A percentile compares a stretch with the other conserved stretches of the same genome.
Evolutionary conservation across 2,113 vertebrate genomes (phyloP).

Genomic region (Ovibos moschatus): DNA sequence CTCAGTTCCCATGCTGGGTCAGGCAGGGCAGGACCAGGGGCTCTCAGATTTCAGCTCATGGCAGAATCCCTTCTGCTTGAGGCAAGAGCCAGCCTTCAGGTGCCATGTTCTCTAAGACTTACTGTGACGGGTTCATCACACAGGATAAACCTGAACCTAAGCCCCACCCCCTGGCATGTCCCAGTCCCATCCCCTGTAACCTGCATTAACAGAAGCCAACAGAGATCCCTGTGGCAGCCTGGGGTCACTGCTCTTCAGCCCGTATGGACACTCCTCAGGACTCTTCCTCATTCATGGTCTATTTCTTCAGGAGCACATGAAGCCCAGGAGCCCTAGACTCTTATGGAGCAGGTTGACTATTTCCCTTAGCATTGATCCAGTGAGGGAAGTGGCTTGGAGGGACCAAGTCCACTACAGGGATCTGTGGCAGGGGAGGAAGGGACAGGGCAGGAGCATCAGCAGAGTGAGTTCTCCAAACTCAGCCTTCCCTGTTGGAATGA

Average conservation of each 20-base stretch:
- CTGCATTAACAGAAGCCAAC: neutral
- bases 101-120: fast-evolving
- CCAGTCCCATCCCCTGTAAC: neutral
- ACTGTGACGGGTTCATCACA: neutral
- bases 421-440: neutral
- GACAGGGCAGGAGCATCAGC: neutral
- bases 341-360: neutral
- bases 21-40: neutral
- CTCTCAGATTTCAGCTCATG: neutral
- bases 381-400: neutral
- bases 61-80: neutral
- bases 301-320: neutral
- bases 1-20: neutral
- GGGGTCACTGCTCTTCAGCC: neutral
- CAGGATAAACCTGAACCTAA: neutral
- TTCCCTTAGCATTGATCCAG: neutral
- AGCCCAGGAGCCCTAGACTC: neutral
- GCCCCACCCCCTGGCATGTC: neutral
- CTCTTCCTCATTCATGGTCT: neutral
- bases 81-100: neutral
- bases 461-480: neutral
- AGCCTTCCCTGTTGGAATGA: neutral
- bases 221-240: neutral
- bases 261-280: neutral
- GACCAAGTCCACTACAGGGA: neutral